These are phyloP conservation scores for Bombus confusus DNA, from an alignment of 1,140 invertebrate genomes.

Conservation along the genomic window DNA sequence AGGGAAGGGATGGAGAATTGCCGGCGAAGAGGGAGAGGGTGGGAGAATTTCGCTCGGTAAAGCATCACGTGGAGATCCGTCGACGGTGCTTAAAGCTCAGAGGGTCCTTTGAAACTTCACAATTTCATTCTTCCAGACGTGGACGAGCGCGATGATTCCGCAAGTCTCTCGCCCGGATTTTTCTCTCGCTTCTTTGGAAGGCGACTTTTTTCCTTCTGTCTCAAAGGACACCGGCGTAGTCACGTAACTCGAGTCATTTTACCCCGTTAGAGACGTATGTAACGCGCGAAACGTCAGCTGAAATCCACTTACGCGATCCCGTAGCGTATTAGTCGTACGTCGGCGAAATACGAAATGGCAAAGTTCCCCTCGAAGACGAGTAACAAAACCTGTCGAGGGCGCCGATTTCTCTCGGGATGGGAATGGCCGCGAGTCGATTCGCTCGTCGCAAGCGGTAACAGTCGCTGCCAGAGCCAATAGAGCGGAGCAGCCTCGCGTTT, in stretches of 20 bases:
- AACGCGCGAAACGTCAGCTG: conserved; percentile 17
- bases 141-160: conserved; percentile 70
- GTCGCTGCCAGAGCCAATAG: background rate
- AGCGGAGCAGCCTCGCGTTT: conserved; percentile 4
- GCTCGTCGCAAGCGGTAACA: background rate
- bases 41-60: conserved; percentile 47
- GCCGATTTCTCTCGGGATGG: too few species aligned
- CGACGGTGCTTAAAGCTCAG: conserved; percentile 72
- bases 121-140: conserved; percentile 73
- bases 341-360: background rate
- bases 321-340: background rate
- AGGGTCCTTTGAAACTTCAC: conserved; percentile 75
- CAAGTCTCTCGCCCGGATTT: conserved; percentile 53
- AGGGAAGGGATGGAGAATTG: background rate
- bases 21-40: background rate
- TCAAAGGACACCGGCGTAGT: conserved; percentile 41
- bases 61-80: conserved; percentile 62
- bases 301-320: conserved; percentile 4
- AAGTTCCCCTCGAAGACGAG: too few species aligned
- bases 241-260: conserved; percentile 61
- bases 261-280: background rate
- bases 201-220: conserved; percentile 21
- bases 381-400: too few species aligned
- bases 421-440: too few species aligned
- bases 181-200: conserved; percentile 43